phyloP scores from a whole-genome alignment of 2,888 invertebrate genomes.

The Agonopterix alstromeriana region DNA sequence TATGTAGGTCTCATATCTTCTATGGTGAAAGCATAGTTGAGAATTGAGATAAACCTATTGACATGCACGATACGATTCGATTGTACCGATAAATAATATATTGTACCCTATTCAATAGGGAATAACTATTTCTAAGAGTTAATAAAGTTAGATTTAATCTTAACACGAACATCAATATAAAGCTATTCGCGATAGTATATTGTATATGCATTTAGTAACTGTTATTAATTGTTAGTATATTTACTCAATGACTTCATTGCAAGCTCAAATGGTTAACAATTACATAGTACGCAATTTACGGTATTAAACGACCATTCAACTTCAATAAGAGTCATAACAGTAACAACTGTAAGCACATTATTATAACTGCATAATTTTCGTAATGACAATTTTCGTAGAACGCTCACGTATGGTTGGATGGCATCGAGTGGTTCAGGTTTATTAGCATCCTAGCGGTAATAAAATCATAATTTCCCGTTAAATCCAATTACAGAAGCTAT shows the following conservation, averaged over 20 bases:
- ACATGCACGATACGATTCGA: too few species aligned
- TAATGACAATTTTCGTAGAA: neutral
- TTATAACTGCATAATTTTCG: neutral
- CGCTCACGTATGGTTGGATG: neutral
- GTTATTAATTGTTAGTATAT: too few species aligned
- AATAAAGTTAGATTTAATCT: too few species aligned
- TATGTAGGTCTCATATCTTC: neutral
- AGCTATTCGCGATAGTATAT: too few species aligned
- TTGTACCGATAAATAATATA: too few species aligned
- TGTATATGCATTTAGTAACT: too few species aligned
- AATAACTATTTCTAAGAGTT: too few species aligned
- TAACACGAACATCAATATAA: too few species aligned
- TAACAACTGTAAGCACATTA: neutral
- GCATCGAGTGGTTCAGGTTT: neutral
- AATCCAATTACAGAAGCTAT: slow-evolving; percentile 34
- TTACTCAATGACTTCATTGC: neutral
- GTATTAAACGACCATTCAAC: neutral
- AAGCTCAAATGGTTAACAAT: neutral
- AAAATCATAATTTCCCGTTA: slow-evolving; percentile 18
- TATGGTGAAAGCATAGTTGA: too few species aligned
- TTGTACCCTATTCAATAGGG: too few species aligned
- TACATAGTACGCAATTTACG: neutral
- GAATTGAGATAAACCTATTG: too few species aligned
- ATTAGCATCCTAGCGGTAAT: slow-evolving; percentile 7
- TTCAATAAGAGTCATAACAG: neutral